phyloP scores from a whole-genome alignment of 2,888 invertebrate species.

The Papilio gigon region DNA sequence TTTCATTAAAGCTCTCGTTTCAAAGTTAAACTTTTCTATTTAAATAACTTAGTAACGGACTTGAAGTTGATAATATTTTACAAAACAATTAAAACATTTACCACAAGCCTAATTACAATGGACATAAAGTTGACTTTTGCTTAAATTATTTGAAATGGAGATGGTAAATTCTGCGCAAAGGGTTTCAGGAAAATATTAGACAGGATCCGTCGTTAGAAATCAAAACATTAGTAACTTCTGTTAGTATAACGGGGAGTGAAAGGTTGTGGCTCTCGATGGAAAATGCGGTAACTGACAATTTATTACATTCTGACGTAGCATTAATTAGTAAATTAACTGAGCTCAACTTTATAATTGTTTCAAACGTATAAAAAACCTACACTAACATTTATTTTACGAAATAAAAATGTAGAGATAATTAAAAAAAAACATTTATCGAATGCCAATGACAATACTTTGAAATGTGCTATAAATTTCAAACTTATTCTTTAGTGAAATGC shows the following conservation, averaged over 20 bases:
- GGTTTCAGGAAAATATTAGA: slow-evolving; percentile 67
- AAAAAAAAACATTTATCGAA: too few relatives aligned
- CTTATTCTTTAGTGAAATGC: too few relatives aligned
- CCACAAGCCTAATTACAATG: slow-evolving; percentile 42
- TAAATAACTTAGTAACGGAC: slow-evolving; percentile 61
- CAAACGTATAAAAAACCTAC: too few relatives aligned
- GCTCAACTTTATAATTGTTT: too few relatives aligned
- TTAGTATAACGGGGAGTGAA: slow-evolving; percentile 54
- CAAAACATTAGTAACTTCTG: slow-evolving; percentile 67
- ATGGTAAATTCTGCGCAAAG: slow-evolving; percentile 44
- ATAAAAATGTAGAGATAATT: too few relatives aligned
- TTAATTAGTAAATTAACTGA: too few relatives aligned
- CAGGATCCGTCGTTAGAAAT: slow-evolving; percentile 76
- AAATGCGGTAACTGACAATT: slow-evolving; percentile 51
- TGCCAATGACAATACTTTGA: too few relatives aligned
- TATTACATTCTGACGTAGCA: too few relatives aligned
- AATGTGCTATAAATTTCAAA: too few relatives aligned
- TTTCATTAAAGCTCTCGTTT: slow-evolving; percentile 54
- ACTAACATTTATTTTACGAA: too few relatives aligned
- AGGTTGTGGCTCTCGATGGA: slow-evolving; percentile 40
- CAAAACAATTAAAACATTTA: slow-evolving; percentile 8
- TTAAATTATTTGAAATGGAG: not conserved
- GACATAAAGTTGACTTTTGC: slow-evolving; percentile 33
- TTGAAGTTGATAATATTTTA: slow-evolving; percentile 46
- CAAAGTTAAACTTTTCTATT: slow-evolving; percentile 60